phyloP scores from a whole-genome alignment of 2,797 vertebrate species.

The Nasua narica region DNA sequence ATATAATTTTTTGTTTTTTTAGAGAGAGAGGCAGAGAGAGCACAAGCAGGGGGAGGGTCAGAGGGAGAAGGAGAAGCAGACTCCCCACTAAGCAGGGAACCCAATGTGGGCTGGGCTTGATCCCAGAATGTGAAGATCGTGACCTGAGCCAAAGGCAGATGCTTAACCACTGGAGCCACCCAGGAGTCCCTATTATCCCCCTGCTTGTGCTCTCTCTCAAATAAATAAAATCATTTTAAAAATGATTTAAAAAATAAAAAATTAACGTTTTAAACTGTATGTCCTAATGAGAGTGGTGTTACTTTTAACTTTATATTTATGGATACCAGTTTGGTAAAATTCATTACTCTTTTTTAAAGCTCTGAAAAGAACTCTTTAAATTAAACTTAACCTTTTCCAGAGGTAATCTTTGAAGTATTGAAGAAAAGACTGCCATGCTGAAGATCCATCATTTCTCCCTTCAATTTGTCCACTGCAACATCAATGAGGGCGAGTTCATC shows the following conservation, averaged over 20 bases:
- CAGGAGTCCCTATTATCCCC: not conserved
- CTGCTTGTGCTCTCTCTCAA: not conserved
- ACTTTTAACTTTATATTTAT: constrained; percentile 11
- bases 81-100: not conserved
- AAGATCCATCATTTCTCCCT: constrained; percentile 67
- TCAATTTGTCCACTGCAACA: constrained; percentile 31
- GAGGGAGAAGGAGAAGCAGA: not conserved
- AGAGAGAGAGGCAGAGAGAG: no score
- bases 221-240: not conserved
- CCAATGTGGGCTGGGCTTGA: not conserved
- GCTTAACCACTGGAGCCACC: not conserved
- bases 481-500: constrained; percentile 72
- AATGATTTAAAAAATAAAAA: not conserved
- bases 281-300: not conserved
- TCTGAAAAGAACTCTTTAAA: constrained; percentile 46
- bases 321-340: constrained; percentile 11
- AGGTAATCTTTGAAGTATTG: constrained; percentile 57
- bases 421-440: constrained; percentile 74
- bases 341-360: not conserved
- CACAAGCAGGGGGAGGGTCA: not conserved
- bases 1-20: not conserved
- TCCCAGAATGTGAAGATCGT: not conserved
- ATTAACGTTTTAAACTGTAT: constrained; percentile 6
- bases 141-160: not conserved
- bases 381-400: constrained; percentile 65